Evolutionary conservation across 2,113 vertebrate genomes (phyloP).

Genomic region (Zapornia atra): DNA sequence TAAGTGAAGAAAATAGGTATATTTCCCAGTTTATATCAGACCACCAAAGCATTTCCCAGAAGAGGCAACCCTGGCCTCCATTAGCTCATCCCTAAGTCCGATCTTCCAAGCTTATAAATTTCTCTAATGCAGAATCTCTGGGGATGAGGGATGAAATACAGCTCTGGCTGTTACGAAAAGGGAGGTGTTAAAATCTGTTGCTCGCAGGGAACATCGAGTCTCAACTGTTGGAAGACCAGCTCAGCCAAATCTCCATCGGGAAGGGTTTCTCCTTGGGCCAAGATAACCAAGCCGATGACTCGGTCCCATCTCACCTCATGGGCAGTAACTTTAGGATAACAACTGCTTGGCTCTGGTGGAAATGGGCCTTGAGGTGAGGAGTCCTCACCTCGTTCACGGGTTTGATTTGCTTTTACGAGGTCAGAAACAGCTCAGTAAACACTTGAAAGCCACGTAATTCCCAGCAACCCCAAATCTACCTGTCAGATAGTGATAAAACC

Average conservation of each 20-base stretch:
- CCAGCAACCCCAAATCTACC: not conserved
- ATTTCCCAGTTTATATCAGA: constrained; percentile 18
- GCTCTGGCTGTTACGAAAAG: not conserved
- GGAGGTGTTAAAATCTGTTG: not conserved
- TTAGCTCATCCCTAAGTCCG: constrained; percentile 28
- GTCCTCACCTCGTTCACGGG: not conserved
- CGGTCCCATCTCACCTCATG: not conserved
- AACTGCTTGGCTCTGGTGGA: not conserved
- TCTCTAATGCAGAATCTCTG: not conserved
- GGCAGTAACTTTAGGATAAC: not conserved
- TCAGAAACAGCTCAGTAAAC: not conserved
- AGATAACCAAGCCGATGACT: not conserved
- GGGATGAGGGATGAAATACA: constrained; percentile 25
- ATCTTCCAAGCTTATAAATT: constrained; percentile 48
- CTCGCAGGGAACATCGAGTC: not conserved
- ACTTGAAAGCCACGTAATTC: not conserved
- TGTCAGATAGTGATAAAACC: not conserved
- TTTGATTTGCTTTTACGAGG: not conserved
- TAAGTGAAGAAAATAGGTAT: not conserved
- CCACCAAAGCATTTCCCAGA: constrained; percentile 51
- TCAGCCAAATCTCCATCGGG: not conserved
- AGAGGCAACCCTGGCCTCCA: constrained; percentile 46
- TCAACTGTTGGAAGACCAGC: not conserved
- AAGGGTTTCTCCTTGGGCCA: not conserved
- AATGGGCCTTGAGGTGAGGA: not conserved